Evolutionary conservation across 2,797 vertebrate species (phyloP).

Genomic region (Rhabdomys pumilio): DNA sequence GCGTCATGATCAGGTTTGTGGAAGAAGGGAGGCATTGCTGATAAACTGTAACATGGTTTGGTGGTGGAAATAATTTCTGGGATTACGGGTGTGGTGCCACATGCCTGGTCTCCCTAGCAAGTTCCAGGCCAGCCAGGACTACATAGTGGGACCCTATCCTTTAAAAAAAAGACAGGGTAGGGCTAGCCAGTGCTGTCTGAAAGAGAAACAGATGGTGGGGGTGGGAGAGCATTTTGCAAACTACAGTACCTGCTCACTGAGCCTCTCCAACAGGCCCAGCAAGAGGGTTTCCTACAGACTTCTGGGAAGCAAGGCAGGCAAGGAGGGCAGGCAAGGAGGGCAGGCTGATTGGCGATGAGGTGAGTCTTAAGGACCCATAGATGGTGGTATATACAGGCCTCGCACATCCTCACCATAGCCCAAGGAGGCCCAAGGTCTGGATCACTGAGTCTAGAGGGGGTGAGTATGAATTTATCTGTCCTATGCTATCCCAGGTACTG

Average conservation of each 20-base stretch:
- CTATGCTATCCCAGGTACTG: neutral
- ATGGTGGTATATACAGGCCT: neutral
- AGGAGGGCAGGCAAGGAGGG: neutral
- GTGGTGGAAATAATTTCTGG: neutral
- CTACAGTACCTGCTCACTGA: neutral
- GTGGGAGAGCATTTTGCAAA: neutral
- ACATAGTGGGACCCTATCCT: neutral
- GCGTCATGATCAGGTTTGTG: neutral
- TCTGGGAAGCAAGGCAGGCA: neutral
- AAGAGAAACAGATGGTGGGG: neutral
- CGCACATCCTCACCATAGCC: neutral
- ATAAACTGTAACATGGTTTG: neutral
- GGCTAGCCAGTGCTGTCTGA: neutral
- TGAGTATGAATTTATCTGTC: conserved; percentile 44
- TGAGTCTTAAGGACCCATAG: neutral
- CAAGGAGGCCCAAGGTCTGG: neutral
- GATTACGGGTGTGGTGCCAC: neutral
- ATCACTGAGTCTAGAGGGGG: neutral
- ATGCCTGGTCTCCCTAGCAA: neutral
- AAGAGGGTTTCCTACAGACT: neutral
- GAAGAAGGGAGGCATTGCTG: neutral
- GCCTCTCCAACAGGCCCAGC: neutral
- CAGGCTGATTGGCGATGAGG: neutral
- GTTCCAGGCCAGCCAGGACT: neutral
- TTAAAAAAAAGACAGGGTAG: neutral